Evolutionary conservation across 1,140 invertebrate species (phyloP).

Genomic region (Drosophila fuyamai): DNA sequence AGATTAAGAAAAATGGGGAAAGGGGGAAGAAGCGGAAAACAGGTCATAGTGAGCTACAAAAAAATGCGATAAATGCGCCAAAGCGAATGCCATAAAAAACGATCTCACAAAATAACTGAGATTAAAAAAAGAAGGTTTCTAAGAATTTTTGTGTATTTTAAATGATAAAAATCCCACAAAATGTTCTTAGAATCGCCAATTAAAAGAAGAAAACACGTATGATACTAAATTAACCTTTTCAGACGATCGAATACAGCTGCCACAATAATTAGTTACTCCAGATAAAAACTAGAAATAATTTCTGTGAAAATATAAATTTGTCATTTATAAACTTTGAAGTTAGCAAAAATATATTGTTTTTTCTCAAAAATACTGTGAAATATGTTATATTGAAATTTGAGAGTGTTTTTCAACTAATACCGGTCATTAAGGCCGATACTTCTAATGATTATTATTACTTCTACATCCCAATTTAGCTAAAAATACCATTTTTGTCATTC

Average conservation of each 20-base stretch:
- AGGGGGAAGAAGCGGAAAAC: neutral
- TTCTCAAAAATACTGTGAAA: too few species aligned
- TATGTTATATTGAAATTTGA: too few species aligned
- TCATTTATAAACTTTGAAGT: too few species aligned
- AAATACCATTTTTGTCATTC: neutral
- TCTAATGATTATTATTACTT: too few species aligned
- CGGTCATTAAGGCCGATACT: too few species aligned
- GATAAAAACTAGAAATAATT: too few species aligned
- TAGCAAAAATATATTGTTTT: too few species aligned
- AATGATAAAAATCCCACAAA: neutral
- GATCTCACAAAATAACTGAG: constrained; percentile 1
- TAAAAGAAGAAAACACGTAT: neutral
- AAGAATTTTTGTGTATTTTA: constrained; percentile 6
- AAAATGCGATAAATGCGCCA: neutral
- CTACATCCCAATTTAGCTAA: neutral
- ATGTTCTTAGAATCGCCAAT: neutral
- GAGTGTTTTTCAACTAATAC: too few species aligned
- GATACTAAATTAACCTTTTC: neutral
- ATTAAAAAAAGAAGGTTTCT: neutral
- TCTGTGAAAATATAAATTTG: too few species aligned
- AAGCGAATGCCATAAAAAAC: constrained; percentile 2
- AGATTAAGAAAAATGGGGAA: neutral
- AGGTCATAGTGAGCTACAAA: constrained; percentile 8
- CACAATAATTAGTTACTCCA: too few species aligned
- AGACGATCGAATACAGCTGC: too few species aligned